A percentile compares a stretch with the other conserved stretches of the same genome.
Evolutionary conservation across 2,113 vertebrate genomes (phyloP).

Genomic region (Myotis yumanensis): DNA sequence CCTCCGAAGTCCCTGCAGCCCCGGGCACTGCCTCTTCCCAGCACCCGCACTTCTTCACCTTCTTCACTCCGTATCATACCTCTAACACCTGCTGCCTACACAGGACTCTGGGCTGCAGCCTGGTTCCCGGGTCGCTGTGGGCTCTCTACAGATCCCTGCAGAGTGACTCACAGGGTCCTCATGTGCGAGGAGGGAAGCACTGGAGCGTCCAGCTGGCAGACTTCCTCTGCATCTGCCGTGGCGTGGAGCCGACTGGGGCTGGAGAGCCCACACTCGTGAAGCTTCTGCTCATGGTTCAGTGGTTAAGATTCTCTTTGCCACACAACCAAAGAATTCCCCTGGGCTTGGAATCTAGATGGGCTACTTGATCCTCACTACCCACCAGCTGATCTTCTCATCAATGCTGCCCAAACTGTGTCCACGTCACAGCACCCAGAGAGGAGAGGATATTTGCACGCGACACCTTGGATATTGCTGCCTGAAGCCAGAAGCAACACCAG

Average conservation of each 20-base stretch:
- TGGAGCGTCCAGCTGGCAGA: neutral
- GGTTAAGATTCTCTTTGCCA: neutral
- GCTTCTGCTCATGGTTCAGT: neutral
- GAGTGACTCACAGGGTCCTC: neutral
- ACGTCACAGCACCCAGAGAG: neutral
- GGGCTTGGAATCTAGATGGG: neutral
- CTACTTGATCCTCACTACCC: neutral
- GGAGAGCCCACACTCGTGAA: neutral
- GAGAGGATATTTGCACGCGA: neutral
- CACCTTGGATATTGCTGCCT: neutral
- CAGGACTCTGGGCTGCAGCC: neutral
- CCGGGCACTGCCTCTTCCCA: neutral
- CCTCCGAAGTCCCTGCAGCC: neutral
- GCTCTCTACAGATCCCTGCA: neutral
- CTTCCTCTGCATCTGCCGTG: neutral
- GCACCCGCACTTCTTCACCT: neutral
- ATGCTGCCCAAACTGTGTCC: neutral
- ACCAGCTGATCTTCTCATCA: neutral
- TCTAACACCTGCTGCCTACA: neutral
- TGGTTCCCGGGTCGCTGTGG: neutral
- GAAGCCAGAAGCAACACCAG: conserved; percentile 3
- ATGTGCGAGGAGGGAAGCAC: neutral
- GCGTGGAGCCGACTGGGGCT: neutral
- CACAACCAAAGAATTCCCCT: neutral
- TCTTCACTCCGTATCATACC: neutral